Base-by-base conservation (phyloP, 2,113 vertebrate species). In the Ploceus nigricollis region DNA sequence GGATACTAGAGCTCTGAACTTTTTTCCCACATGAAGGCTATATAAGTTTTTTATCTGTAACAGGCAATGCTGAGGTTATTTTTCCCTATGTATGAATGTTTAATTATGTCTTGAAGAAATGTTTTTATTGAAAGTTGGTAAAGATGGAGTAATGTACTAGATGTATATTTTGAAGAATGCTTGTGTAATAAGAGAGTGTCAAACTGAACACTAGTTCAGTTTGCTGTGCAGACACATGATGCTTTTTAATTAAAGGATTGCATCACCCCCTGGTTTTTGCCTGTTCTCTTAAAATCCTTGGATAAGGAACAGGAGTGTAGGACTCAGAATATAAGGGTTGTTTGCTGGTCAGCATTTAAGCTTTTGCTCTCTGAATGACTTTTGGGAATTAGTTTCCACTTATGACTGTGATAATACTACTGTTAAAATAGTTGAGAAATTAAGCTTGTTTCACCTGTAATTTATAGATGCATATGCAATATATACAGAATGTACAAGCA, bases 401-500 rank as follows among this genome's bases (percentile, higher is more conserved):
- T 65, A 17, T 5, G 25, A 33, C 58, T 60, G 24, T 53, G 54
- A 53, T 40, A 89, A 54, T 80, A 53, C 21, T 91, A 4, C 72
- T 92, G 73, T 72, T 33, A 28, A 63, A 35, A 54, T 65, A 73
- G 72, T 76, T 93, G 82, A 96, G 63, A 91, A 58, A 96, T 80
- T 48, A 95, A 45, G 15, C 47, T 83, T 54, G 17, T 75, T 90
- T 82, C 48, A 54, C 23, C 50, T 88, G 65, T 73, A 56, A 47
- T 82, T 86, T 65, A 84, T 48, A 94, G 88, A 88, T 73, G 61
- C 10, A 4, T 75, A 6, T 28, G 9, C 51, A 16, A 31, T 25
- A 25, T 28, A 40, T 16, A 28, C 15, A 60, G 15, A 77, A 40
- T 37, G 19, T 15, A 40, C 15, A 60, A 72, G 45, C 23, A 27